Evolutionary conservation across 1,140 invertebrate species (phyloP).

Genomic region (Ceratitis capitata): DNA sequence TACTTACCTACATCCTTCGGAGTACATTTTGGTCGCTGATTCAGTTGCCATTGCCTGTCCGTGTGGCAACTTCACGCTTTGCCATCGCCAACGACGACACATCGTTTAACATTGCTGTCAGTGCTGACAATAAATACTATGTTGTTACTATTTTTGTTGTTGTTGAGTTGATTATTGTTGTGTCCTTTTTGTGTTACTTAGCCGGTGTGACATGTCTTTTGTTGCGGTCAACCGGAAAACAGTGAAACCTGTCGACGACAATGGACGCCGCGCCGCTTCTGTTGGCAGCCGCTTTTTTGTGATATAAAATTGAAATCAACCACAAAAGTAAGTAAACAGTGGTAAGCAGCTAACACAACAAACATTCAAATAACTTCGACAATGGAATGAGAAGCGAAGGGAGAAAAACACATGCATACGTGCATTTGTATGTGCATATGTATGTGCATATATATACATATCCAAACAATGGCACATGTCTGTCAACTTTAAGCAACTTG

Average conservation of each 20-base stretch:
- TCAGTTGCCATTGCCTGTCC: not conserved
- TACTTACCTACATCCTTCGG: not conserved
- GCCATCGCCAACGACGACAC: constrained; percentile 12
- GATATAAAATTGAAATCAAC: constrained; percentile 50
- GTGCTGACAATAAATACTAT: constrained; percentile 39
- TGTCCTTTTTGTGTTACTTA: constrained; percentile 51
- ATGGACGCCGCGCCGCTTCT: constrained; percentile 46
- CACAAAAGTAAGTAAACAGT: constrained; percentile 44
- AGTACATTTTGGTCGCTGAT: not conserved
- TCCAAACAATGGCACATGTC: constrained; percentile 26
- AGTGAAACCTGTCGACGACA: constrained; percentile 61
- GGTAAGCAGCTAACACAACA: constrained; percentile 52
- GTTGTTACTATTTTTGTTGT: constrained; percentile 50
- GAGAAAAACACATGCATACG: not conserved
- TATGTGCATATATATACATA: too few relatives aligned
- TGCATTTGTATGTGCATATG: not conserved
- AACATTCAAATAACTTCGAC: not conserved
- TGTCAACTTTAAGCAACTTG: constrained; percentile 35
- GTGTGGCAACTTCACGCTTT: constrained; percentile 30
- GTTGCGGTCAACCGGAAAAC: constrained; percentile 65
- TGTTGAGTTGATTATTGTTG: constrained; percentile 32
- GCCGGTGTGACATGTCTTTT: constrained; percentile 63
- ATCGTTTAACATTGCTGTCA: constrained; percentile 21
- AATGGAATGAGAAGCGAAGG: not conserved
- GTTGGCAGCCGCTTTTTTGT: constrained; percentile 47